Evolutionary conservation across 2,797 vertebrate species (phyloP).

Genomic region (Propithecus perrieri): DNA sequence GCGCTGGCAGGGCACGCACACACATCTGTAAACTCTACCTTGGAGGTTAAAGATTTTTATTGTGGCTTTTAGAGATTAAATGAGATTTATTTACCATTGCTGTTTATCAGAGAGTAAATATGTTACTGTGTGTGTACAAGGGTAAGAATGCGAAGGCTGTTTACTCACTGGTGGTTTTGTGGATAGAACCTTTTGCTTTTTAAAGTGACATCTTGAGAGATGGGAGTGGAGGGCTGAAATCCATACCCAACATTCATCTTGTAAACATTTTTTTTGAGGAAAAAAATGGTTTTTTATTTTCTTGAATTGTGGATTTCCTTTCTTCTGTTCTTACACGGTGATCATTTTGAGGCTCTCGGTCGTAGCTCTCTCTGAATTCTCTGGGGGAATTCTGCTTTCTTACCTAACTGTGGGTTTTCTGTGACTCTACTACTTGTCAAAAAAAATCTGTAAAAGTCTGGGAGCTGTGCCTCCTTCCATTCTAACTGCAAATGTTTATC

Average conservation of each 20-base stretch:
- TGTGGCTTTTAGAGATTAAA: conserved; percentile 80
- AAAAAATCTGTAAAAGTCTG: conserved; percentile 65
- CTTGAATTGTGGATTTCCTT: conserved; percentile 40
- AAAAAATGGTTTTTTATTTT: conserved; percentile 12
- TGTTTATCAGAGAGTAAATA: conserved; percentile 82
- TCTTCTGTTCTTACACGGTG: conserved; percentile 15
- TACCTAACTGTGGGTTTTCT: conserved; percentile 70
- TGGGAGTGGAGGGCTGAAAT: conserved; percentile 3
- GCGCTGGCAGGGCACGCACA: not conserved
- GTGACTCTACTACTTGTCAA: conserved; percentile 74
- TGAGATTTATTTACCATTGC: conserved; percentile 80
- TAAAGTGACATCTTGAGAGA: conserved; percentile 72
- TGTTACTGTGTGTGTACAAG: conserved; percentile 60
- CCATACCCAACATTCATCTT: not conserved
- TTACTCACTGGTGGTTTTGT: conserved; percentile 78
- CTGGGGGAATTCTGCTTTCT: conserved; percentile 73
- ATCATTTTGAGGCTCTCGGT: not conserved
- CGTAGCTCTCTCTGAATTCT: conserved; percentile 68
- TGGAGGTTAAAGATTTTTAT: conserved; percentile 57
- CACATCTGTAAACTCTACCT: conserved; percentile 60
- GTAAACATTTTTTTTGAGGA: not conserved
- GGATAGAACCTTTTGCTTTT: conserved; percentile 79
- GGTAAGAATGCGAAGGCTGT: conserved; percentile 61
- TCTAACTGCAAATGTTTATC: conserved; percentile 63
- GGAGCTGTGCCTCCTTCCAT: conserved; percentile 31